Evolutionary conservation across 2,797 vertebrate species (phyloP).

Genomic region (Sebastes steindachneri): DNA sequence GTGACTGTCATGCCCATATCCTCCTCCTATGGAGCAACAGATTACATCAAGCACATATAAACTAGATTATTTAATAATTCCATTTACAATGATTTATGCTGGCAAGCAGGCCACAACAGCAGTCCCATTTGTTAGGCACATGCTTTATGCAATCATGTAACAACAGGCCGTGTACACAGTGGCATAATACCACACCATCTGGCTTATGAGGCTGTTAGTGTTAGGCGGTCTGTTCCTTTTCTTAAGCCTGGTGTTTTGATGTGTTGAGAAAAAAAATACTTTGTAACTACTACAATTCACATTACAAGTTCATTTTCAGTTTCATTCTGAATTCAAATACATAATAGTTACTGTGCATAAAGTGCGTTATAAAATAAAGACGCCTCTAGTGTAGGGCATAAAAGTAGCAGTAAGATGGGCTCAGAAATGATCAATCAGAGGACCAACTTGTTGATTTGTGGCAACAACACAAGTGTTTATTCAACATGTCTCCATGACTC

Average conservation of each 20-base stretch:
- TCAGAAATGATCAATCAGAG: too few relatives aligned
- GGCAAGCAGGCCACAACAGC: slow-evolving; percentile 63
- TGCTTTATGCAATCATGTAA: slow-evolving; percentile 76
- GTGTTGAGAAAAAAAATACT: slow-evolving; percentile 13
- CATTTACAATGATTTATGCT: slow-evolving; percentile 70
- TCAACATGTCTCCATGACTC: too few relatives aligned
- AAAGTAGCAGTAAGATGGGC: too few relatives aligned
- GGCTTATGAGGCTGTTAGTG: slow-evolving; percentile 66
- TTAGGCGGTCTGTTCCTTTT: slow-evolving; percentile 59
- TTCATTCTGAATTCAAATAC: background rate
- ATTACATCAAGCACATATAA: slow-evolving; percentile 68
- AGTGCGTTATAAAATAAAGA: background rate
- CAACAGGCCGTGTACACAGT: slow-evolving; percentile 68
- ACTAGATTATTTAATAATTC: slow-evolving; percentile 71
- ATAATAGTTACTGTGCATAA: background rate
- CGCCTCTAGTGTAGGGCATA: too few relatives aligned
- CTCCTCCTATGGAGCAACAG: slow-evolving; percentile 26
- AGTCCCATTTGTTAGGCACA: slow-evolving; percentile 77
- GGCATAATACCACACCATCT: slow-evolving; percentile 79
- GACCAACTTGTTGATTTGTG: too few relatives aligned
- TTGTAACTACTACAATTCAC: background rate
- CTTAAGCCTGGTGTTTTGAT: slow-evolving; percentile 46
- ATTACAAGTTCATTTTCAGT: background rate
- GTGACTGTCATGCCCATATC: background rate
- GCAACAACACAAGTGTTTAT: too few relatives aligned